A percentile compares a stretch with the other conserved stretches of the same genome.
phyloP scores from a whole-genome alignment of 2,888 invertebrate species.

The Adelognathus sp. region DNA sequence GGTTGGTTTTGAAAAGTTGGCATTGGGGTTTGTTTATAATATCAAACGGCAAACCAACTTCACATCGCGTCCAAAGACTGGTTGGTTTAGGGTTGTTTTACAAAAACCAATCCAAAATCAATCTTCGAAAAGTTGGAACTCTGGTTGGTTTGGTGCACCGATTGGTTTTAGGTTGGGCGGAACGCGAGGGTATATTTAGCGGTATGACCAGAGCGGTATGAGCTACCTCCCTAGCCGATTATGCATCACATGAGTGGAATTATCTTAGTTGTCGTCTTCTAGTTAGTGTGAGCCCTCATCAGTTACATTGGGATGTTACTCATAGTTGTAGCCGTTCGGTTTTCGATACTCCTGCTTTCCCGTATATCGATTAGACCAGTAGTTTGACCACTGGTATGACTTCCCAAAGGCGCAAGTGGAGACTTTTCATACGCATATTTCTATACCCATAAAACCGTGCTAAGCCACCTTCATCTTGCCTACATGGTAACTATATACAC shows the following conservation, averaged over 20 bases:
- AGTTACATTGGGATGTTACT: conserved; percentile 57
- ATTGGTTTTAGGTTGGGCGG: too few relatives aligned
- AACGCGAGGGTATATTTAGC: too few relatives aligned
- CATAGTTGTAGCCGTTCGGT: conserved; percentile 55
- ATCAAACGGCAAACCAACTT: too few relatives aligned
- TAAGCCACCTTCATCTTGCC: background rate
- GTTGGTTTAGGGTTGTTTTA: too few relatives aligned
- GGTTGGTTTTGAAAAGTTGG: too few relatives aligned
- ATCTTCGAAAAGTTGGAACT: too few relatives aligned
- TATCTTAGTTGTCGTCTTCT: conserved; percentile 7
- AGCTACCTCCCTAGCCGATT: conserved; percentile 33
- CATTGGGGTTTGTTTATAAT: too few relatives aligned
- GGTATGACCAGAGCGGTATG: background rate
- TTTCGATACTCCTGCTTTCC: conserved; percentile 3
- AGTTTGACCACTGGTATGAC: background rate
- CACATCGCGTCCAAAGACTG: too few relatives aligned
- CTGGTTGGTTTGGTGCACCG: too few relatives aligned
- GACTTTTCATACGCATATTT: background rate
- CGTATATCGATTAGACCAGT: background rate
- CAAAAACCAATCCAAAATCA: too few relatives aligned
- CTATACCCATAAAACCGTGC: background rate
- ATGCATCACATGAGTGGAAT: conserved; percentile 62
- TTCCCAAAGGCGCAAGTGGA: background rate
- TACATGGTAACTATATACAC: background rate
- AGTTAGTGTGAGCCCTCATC: conserved; percentile 63